Evolutionary conservation across 2,113 vertebrate species (phyloP).

Genomic region (Leptodactylus fuscus): DNA sequence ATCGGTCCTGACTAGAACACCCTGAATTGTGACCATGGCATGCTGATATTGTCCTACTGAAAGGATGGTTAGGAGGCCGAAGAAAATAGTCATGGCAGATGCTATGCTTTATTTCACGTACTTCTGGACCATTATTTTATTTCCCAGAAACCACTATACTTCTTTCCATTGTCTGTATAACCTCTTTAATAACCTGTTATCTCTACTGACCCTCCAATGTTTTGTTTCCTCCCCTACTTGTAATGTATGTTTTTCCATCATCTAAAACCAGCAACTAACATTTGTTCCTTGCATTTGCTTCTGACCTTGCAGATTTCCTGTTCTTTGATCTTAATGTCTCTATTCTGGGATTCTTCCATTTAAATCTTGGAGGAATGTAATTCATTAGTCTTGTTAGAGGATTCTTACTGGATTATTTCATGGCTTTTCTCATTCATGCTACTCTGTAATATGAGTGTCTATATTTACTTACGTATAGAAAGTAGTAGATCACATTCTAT

Average conservation of each 20-base stretch:
- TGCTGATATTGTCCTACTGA: too few relatives aligned
- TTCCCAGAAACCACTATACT: background rate
- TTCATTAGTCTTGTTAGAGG: background rate
- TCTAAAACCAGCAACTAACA: background rate
- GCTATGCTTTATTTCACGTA: background rate
- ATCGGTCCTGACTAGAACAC: too few relatives aligned
- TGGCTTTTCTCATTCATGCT: background rate
- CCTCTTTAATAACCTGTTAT: background rate
- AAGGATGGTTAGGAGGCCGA: too few relatives aligned
- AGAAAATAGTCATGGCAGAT: background rate
- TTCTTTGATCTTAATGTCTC: constrained; percentile 24
- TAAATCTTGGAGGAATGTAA: background rate
- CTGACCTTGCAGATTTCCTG: constrained; percentile 27
- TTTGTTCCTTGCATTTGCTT: constrained; percentile 3
- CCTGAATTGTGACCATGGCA: too few relatives aligned
- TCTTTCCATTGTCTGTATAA: background rate
- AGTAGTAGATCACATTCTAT: too few relatives aligned
- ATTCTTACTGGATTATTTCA: background rate
- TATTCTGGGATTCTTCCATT: constrained; percentile 26
- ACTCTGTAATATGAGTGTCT: background rate
- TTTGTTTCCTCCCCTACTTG: background rate
- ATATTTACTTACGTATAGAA: too few relatives aligned
- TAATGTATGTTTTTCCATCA: constrained; percentile 3
- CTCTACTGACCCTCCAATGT: background rate
- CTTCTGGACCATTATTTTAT: background rate